Base-by-base conservation (phyloP, 2,113 vertebrate species). In the Piaya cayana region DNA sequence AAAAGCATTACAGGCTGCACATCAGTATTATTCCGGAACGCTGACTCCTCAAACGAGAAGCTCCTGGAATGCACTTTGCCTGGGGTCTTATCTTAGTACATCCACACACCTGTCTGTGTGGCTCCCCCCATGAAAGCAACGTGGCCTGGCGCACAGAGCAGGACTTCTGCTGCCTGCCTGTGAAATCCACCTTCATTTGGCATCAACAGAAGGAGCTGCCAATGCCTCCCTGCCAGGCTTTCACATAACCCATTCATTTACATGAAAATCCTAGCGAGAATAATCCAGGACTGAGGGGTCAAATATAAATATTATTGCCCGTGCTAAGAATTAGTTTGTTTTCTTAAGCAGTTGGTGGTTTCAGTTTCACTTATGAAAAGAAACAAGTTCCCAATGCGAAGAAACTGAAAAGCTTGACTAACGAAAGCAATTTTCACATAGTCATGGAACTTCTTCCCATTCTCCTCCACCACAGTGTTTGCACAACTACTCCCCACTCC, bases 91-190 rank as follows among this genome's bases (percentile, higher is more conserved):
- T 49, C 58, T 9, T 10, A 12, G 21, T 2, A 7, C 18, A 29
- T 36, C 36, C 52, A 25, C 37, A 39, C 34, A 10, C 36, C 49
- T 26, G 4, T 20, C 47, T 50, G 25, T 56, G 52, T 2, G 1
- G 37, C 29, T 72, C 22, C 30, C 36, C 1, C 1, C 0, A 3
- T 9, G 45, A 74, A 65, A 55, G 42, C 45, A 50, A 17, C n/a
- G 15, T 0, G 19, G 12, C 1, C 2, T 2, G 15, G 45, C 21
- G 52, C 30, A 37, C 29, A n/a, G 47, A 37, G 56, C 15, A 1
- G 26, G 42, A 49, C 20, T 16, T 11, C 21, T 13, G 55, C 59
- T 30, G 23, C 12, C 47, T 55, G 37, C 71, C 64, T 37, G 34
- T 36, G 37, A 53, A 58, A 69, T 55, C 39, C 60, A 47, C 59